Percentiles rank a stretch among this genome's conserved stretches.
Evolutionary conservation across 2,888 invertebrate species (phyloP).

Genomic region (Cepaea hortensis): DNA sequence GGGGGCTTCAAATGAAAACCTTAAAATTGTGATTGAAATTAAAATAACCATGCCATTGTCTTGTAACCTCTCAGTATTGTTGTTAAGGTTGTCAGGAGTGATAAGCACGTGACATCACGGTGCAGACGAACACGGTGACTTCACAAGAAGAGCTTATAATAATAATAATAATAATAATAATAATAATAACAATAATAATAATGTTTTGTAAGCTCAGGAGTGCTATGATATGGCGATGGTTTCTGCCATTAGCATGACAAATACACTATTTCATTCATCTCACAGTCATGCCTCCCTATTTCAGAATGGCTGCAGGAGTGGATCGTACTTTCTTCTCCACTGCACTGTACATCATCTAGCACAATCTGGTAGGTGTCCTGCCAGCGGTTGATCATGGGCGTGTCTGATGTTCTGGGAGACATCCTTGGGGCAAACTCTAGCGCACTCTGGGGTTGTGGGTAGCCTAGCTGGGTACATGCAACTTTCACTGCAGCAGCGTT

Average conservation of each 20-base stretch:
- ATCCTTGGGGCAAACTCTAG: background rate
- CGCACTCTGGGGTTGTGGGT: background rate
- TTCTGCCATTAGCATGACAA: background rate
- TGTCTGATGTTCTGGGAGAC: background rate
- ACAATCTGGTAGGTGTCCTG: conserved; percentile 1
- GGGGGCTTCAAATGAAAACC: no score
- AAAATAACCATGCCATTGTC: no score
- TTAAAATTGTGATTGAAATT: no score
- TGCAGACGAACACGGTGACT: no score
- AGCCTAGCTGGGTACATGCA: conserved; percentile 22
- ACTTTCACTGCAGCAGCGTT: background rate
- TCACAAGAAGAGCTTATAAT: no score
- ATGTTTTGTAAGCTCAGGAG: no score
- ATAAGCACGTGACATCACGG: no score
- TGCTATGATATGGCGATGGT: no score
- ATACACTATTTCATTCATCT: background rate
- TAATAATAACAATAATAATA: no score
- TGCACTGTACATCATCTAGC: conserved; percentile 8
- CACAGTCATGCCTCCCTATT: conserved; percentile 24
- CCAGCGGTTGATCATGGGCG: background rate
- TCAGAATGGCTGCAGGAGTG: background rate
- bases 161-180: no score
- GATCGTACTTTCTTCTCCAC: background rate
- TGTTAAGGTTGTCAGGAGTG: no score
- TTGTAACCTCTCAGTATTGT: no score